Base-by-base conservation (phyloP, 2,888 invertebrate genomes). In the Drosophila flavopinicola region DNA sequence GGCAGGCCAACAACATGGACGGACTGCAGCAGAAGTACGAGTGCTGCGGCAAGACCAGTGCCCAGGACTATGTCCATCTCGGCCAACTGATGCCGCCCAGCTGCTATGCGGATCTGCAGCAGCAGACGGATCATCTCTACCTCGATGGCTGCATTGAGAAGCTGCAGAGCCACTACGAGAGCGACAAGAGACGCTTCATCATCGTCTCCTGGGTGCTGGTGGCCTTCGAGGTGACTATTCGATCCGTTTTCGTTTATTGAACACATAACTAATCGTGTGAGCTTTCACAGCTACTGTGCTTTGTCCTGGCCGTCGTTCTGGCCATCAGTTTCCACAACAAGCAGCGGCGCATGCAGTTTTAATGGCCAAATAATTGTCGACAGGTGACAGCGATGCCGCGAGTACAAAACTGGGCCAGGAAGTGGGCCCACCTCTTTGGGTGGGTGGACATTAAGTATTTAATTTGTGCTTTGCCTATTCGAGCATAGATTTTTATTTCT, bases 171-270 rank as follows among this genome's bases (percentile, higher is more conserved):
- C 84, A 86, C 47, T 88, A 88, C 33, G 83, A 87, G n/a, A 64
- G 44, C 20, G 85, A 87, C 51, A 93, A 93, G 76, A 92, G 92
- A 65, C 89, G 93, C 25, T 92, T 95, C 44, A 94, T 94, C 53
- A 93, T 93, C 11, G 92, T 94, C 11, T 94, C 94, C 23, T 93
- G 95, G 73, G 94, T 93, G 33, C 92, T 95, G 66, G 95, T 94
- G 56, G 94, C 92, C 66, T 91, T 94, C 85, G 95, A 95, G 93
- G 95, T 95, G 89, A 90, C 84, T 66, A n/a, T 1, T 10, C 5
- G 27, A 29, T 15, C 3, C 6, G 11, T 1, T 17, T 17, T 39
- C 1, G 0, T 29, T 20, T 10, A 20, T 13, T 6, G 15, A 24
- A 33, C 11, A 13, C 15, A 3, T n/a, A 30, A 38, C 41, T 48